Conservation (phyloP, 1,140 invertebrate genomes). For the Zaprionus capensis region DNA sequence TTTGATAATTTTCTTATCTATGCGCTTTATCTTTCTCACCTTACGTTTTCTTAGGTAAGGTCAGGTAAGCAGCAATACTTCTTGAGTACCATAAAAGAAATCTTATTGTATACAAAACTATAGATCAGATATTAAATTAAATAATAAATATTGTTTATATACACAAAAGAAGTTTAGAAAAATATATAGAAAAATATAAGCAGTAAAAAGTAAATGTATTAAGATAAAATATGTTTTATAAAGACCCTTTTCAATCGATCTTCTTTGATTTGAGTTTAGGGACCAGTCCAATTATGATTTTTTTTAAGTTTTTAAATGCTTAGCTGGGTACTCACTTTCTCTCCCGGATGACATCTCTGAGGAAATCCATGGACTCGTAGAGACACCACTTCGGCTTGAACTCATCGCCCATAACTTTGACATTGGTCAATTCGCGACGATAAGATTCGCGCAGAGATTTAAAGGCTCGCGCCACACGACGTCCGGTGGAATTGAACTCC, state of each 20-base stretch:
- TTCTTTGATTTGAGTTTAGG: background rate
- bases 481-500: conserved; percentile 80
- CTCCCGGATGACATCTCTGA: conserved; percentile 77
- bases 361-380: conserved; percentile 80
- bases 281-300: conserved; percentile 20
- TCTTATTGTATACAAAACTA: too few species aligned
- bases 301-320: background rate
- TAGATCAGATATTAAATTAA: too few species aligned
- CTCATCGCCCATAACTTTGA: conserved; percentile 78
- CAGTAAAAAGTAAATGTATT: too few species aligned
- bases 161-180: too few species aligned
- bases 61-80: background rate
- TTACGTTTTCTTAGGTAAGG: background rate
- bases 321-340: conserved; percentile 74
- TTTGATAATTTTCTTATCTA: background rate
- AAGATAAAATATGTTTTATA: too few species aligned
- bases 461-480: conserved; percentile 78
- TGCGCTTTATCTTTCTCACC: background rate
- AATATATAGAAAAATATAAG: background rate
- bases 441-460: conserved; percentile 82
- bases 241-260: too few species aligned
- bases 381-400: conserved; percentile 83
- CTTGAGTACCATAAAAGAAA: too few species aligned
- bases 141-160: too few species aligned
- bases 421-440: conserved; percentile 77